Evolutionary conservation across 2,113 vertebrate species (phyloP).

Genomic region (Onychorhynchus coronatus): DNA sequence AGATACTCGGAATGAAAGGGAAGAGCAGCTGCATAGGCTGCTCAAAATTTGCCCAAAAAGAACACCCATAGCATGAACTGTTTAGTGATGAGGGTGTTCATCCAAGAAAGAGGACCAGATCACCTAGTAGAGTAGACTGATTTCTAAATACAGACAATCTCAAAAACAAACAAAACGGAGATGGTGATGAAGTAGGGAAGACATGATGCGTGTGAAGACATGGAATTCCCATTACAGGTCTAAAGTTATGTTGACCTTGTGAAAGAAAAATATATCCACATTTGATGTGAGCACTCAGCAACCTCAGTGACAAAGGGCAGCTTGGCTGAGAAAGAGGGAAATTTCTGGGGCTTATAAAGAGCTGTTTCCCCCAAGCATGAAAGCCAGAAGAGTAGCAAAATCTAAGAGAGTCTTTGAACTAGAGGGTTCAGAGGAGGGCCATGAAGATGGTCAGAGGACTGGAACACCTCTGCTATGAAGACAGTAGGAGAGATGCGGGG

Average conservation of each 20-base stretch:
- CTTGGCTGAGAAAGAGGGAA: neutral
- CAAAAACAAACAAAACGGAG: neutral
- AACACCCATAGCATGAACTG: neutral
- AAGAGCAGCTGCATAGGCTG: neutral
- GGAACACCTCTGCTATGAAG: neutral
- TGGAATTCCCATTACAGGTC: neutral
- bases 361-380: neutral
- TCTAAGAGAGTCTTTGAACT: neutral
- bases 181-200: neutral
- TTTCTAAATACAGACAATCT: neutral
- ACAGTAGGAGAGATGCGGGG: neutral
- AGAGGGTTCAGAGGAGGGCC: neutral
- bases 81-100: neutral
- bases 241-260: neutral
- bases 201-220: neutral
- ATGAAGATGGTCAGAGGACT: neutral
- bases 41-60: neutral
- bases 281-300: fast-evolving
- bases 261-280: neutral
- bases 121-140: neutral
- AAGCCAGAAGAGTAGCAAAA: neutral
- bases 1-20: neutral
- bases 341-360: neutral
- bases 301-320: neutral
- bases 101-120: neutral